phyloP scores from a whole-genome alignment of 2,113 vertebrate species.

The Semnornis frantzii region DNA sequence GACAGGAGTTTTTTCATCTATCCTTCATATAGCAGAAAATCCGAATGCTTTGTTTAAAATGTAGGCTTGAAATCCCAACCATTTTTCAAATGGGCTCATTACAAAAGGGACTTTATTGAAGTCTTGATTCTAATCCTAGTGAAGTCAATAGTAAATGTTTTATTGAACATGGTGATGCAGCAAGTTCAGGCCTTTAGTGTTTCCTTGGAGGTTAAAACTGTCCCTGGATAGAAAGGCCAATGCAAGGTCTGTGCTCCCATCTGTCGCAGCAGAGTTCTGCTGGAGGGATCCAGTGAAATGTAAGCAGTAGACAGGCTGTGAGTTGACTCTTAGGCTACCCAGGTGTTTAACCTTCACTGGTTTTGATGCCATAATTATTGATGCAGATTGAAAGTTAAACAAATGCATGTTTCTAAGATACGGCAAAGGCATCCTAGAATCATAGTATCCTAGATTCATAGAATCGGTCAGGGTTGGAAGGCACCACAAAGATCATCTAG shows the following conservation, averaged over 20 bases:
- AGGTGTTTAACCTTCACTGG: background rate
- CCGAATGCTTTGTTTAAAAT: background rate
- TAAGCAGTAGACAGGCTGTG: background rate
- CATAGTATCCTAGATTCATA: too few species aligned
- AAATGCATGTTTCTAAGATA: background rate
- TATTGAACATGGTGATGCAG: constrained; percentile 31
- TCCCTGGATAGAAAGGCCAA: constrained; percentile 6
- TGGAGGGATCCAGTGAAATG: background rate
- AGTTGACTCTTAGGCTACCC: background rate
- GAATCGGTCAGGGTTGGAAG: too few species aligned
- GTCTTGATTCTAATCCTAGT: background rate
- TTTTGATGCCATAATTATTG: background rate
- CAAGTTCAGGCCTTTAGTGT: constrained; percentile 33
- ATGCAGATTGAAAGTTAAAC: background rate
- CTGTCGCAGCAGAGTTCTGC: background rate
- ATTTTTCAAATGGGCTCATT: background rate
- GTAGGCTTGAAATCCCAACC: background rate
- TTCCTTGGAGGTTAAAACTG: constrained; percentile 48
- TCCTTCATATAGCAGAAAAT: constrained; percentile 6
- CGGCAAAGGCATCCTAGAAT: background rate
- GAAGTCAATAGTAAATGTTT: constrained; percentile 7
- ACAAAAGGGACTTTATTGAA: background rate
- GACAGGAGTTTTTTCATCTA: constrained; percentile 20
- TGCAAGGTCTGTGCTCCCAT: background rate
- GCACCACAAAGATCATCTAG: too few species aligned